Evolutionary conservation across 2,888 invertebrate species (phyloP), one percentile per base, ranked within the genome.

Genomic region (Phymatocera aterrima): DNA sequence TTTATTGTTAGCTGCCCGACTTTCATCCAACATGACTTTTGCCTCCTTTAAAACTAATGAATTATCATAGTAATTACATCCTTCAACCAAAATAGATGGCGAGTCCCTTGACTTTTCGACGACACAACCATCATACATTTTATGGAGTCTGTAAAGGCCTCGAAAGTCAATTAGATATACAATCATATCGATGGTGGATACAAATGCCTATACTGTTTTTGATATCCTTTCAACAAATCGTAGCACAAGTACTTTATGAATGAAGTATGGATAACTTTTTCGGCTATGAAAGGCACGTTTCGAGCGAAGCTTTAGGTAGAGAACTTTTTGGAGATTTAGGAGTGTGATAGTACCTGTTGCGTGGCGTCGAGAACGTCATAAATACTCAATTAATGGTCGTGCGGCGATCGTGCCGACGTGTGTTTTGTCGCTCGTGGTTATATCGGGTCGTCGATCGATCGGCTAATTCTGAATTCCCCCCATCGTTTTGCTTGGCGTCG

Each of bases 351-450:
- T 48, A 72, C 72, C 72, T 72, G 72, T 72, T 72, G 72, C 72
- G 72, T 51, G 48, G 72, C 51, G 72, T 48, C 51, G 72, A 72
- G 72, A 51, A 72, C 72, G 51, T 72, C 72, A 72, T 72, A 72
- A 72, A 72, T 72, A 51, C 48, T 72, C 48, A 72, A 72, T 72
- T 72, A 72, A 72, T 72, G 51, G 72, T 31, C 48, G 72, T 18
- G 15, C 51, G 72, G 48, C 34, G 72, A 72, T 72, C 31, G 48
- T 72, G 51, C 48, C 48, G 72, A 51, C 48, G 72, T 72, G 72
- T 51, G 51, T 72, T 72, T 72, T 51, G 51, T 72, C 72, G 72
- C 24, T 72, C 46, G 72, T 51, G 51, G 48, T 68, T 28, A 68
- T 68, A 72, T 72, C 48, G 72, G 43, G 51, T 48, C 72, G 31